A percentile compares a stretch with the other conserved stretches of the same genome.
Conservation (phyloP, 1,140 invertebrate species). For the Argopecten irradians region DNA sequence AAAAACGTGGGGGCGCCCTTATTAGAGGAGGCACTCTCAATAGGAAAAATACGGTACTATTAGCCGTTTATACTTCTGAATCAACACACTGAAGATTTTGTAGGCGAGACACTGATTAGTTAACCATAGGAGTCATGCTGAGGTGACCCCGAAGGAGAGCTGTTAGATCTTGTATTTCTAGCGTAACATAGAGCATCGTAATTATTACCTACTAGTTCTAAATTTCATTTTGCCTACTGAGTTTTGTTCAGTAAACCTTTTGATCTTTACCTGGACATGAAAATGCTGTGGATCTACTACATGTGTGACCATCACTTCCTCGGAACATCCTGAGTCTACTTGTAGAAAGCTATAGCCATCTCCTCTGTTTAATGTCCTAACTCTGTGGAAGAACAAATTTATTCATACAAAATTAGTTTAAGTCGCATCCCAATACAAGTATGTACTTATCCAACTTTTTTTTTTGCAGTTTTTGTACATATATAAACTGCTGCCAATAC, state of each 20-base stretch:
- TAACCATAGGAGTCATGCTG: too few species aligned
- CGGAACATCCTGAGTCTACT: constrained; percentile 47
- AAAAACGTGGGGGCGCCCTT: too few species aligned
- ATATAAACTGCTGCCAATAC: too few species aligned
- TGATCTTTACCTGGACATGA: constrained; percentile 76
- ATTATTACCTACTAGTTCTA: neutral
- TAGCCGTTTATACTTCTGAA: too few species aligned
- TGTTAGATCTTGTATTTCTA: neutral
- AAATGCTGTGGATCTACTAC: constrained; percentile 76
- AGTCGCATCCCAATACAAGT: neutral
- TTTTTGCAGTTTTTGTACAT: too few species aligned
- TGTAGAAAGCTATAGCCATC: constrained; percentile 42
- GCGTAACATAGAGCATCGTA: neutral
- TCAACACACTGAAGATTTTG: too few species aligned
- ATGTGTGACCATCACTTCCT: constrained; percentile 67
- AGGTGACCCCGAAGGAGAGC: neutral
- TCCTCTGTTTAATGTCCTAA: neutral
- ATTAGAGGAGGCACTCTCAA: too few species aligned
- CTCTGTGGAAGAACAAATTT: neutral
- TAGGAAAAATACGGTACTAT: too few species aligned
- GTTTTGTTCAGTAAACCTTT: constrained; percentile 60
- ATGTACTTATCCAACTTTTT: neutral
- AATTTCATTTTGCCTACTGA: neutral
- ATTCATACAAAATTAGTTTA: too few species aligned
- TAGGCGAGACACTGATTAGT: too few species aligned